These are phyloP conservation scores for Dichetophora obliterata DNA, from an alignment of 2,888 invertebrate species.

Conservation along the genomic window DNA sequence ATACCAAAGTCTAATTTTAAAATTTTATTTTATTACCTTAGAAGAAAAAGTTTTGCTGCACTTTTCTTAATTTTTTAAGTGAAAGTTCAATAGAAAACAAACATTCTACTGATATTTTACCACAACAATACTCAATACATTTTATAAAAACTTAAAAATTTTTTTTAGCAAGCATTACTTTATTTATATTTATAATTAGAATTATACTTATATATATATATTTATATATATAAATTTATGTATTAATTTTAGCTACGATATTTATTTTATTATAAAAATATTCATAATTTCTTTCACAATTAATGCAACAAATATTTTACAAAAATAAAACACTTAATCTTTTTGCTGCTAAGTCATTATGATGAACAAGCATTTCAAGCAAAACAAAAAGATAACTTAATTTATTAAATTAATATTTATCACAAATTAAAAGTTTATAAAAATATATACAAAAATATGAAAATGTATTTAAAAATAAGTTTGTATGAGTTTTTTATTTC, in stretches of 20 bases:
- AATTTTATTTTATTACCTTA: not conserved
- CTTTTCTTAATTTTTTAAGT: too few relatives aligned
- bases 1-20: not conserved
- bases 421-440: conserved; percentile 31
- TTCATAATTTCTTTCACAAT: conserved; percentile 5
- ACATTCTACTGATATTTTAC: conserved; percentile 7
- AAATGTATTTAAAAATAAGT: conserved; percentile 66
- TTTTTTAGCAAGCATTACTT: conserved; percentile 25
- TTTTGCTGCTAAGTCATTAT: conserved; percentile 1
- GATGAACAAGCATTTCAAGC: conserved; percentile 13
- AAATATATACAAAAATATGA: conserved; percentile 54
- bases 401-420: conserved; percentile 30
- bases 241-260: conserved; percentile 12
- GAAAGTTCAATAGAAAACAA: too few relatives aligned
- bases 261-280: conserved; percentile 54
- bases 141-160: not conserved
- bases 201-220: too few relatives aligned
- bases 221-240: conserved; percentile 54
- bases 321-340: not conserved
- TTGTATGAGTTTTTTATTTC: conserved; percentile 63
- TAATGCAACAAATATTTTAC: not conserved
- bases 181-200: conserved; percentile 54
- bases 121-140: conserved; percentile 2
- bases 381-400: conserved; percentile 5
- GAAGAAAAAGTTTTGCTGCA: not conserved